Evolutionary conservation across 1,140 invertebrate genomes (phyloP).

Genomic region (Pseudomyrmex dendroicus): DNA sequence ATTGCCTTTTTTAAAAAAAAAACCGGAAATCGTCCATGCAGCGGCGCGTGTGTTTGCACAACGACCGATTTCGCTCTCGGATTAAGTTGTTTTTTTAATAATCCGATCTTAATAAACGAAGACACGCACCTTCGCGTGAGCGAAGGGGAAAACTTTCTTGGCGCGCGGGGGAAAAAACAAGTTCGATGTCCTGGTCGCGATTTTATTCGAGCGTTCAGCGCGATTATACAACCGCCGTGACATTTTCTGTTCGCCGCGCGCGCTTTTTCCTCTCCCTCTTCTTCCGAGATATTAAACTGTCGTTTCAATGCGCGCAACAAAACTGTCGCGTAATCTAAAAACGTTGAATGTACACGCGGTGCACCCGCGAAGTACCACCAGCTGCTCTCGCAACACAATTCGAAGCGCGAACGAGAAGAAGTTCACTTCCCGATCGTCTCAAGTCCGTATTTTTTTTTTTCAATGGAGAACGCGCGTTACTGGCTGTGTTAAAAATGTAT

Average conservation of each 20-base stretch:
- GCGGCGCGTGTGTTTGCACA: slow-evolving; percentile 28
- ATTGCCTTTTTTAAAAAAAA: slow-evolving; percentile 7
- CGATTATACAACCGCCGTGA: slow-evolving; percentile 20
- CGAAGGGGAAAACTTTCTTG: slow-evolving; percentile 18
- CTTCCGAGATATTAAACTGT: neutral
- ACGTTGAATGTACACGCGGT: no score
- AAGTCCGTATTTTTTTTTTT: neutral
- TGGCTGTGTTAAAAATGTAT: neutral
- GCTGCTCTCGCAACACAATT: neutral
- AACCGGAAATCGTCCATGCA: neutral
- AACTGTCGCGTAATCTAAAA: neutral
- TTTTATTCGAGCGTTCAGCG: slow-evolving; percentile 8
- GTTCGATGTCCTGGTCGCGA: slow-evolving; percentile 10
- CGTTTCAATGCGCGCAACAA: no score
- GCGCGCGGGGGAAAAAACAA: neutral
- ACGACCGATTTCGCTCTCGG: slow-evolving; percentile 7
- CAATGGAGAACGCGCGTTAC: neutral
- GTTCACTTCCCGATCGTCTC: neutral
- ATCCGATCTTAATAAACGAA: slow-evolving; percentile 17
- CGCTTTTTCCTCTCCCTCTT: slow-evolving; percentile 2
- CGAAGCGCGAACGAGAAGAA: neutral
- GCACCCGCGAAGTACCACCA: neutral
- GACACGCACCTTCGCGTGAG: neutral
- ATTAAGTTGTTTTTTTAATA: neutral
- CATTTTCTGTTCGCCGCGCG: slow-evolving; percentile 9